Evolutionary conservation across 2,797 vertebrate species (phyloP).

Genomic region (Phalloptychus januarius): DNA sequence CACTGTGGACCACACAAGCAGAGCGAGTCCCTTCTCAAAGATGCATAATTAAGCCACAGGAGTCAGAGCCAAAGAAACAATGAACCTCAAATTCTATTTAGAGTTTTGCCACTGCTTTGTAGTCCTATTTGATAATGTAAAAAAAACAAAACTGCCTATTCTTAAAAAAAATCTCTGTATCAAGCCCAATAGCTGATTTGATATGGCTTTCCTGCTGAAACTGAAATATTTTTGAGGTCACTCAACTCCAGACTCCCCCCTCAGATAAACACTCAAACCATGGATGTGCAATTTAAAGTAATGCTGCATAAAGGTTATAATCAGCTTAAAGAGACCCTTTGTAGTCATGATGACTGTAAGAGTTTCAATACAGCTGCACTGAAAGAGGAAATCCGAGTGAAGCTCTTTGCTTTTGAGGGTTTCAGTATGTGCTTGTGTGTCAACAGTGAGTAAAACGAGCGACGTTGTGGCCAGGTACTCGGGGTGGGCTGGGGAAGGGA

Average conservation of each 20-base stretch:
- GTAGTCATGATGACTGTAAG: conserved; percentile 30
- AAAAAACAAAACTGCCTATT: neutral
- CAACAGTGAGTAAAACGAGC: conserved; percentile 57
- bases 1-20: conserved; percentile 73
- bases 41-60: conserved; percentile 59
- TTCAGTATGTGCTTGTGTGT: conserved; percentile 56
- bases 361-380: conserved; percentile 54
- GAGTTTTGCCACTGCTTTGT: conserved; percentile 35
- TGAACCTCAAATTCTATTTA: conserved; percentile 46
- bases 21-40: conserved; percentile 52
- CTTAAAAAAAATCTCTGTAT: neutral
- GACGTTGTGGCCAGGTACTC: conserved; percentile 60
- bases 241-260: neutral
- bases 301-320: conserved; percentile 21
- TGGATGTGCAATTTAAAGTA: conserved; percentile 15
- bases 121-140: conserved; percentile 20
- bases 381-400: conserved; percentile 62
- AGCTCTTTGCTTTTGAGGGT: conserved; percentile 69
- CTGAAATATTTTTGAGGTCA: neutral
- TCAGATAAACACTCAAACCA: neutral
- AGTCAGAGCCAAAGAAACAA: conserved; percentile 36
- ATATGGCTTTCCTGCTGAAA: neutral
- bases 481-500: conserved; percentile 39
- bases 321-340: conserved; percentile 35
- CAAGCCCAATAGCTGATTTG: neutral